phyloP scores from a whole-genome alignment of 1,140 invertebrate species.

The Acyrthosiphon pisum region DNA sequence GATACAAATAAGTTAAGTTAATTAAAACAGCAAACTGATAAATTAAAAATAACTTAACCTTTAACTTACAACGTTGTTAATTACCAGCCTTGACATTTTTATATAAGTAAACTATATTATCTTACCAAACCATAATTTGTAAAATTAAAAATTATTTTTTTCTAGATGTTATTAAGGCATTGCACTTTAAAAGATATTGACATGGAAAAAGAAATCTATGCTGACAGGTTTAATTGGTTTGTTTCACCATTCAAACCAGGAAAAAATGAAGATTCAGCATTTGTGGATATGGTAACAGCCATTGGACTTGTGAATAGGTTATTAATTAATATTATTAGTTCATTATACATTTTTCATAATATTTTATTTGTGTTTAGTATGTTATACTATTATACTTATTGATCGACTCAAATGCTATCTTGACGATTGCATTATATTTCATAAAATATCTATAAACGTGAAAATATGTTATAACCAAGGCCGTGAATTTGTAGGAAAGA shows the following conservation, averaged over 20 bases:
- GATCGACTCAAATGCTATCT: too few relatives aligned
- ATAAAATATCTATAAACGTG: too few relatives aligned
- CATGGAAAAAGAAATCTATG: constrained; percentile 70
- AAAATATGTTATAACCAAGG: too few relatives aligned
- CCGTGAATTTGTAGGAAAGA: too few relatives aligned
- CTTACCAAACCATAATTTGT: neutral
- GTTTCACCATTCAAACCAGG: constrained; percentile 69
- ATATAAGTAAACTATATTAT: neutral
- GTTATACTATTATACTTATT: too few relatives aligned
- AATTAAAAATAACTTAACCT: too few relatives aligned
- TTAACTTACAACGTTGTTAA: too few relatives aligned
- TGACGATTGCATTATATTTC: too few relatives aligned
- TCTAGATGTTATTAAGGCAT: constrained; percentile 71
- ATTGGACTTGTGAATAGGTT: constrained; percentile 84
- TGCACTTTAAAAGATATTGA: constrained; percentile 74
- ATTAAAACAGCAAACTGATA: too few relatives aligned
- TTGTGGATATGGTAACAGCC: constrained; percentile 77
- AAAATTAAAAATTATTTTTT: constrained; percentile 3
- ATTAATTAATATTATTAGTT: neutral
- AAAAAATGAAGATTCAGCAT: constrained; percentile 65
- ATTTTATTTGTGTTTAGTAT: too few relatives aligned
- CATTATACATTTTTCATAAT: too few relatives aligned
- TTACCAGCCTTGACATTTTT: neutral
- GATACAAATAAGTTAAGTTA: too few relatives aligned
- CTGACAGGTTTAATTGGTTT: constrained; percentile 68